These are phyloP conservation scores for Thyatira batis DNA, from an alignment of 2,888 invertebrate genomes.

Conservation along the genomic window DNA sequence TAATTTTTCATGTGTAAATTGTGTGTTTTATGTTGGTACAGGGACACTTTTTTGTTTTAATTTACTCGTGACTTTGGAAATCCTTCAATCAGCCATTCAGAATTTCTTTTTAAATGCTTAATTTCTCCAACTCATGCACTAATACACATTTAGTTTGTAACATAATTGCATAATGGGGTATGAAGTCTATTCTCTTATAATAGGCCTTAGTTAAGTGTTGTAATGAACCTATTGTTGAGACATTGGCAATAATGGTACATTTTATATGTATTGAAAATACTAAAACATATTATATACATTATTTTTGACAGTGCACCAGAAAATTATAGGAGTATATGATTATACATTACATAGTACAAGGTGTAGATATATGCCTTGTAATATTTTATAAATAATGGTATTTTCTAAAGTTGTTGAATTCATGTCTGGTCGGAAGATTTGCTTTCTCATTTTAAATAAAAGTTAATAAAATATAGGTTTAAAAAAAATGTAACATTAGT, in stretches of 20 bases:
- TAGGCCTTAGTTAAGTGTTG: conserved; percentile 57
- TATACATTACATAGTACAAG: conserved; percentile 51
- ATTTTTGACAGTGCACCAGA: conserved; percentile 52
- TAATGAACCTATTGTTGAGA: conserved; percentile 51
- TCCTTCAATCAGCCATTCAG: conserved; percentile 46
- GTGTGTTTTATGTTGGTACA: conserved; percentile 48
- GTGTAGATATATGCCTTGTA: conserved; percentile 43
- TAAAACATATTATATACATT: conserved; percentile 49
- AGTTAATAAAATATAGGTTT: conserved; percentile 53
- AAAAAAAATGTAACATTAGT: conserved; percentile 65
- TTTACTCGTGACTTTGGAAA: conserved; percentile 68
- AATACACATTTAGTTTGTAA: conserved; percentile 48
- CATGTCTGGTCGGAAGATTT: conserved; percentile 54
- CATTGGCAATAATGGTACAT: conserved; percentile 46
- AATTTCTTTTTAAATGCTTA: conserved; percentile 46
- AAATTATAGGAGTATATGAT: conserved; percentile 45
- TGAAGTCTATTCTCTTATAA: conserved; percentile 43
- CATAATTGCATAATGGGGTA: conserved; percentile 52
- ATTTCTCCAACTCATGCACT: conserved; percentile 43
- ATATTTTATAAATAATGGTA: conserved; percentile 64
- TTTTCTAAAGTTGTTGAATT: conserved; percentile 68
- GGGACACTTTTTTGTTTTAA: conserved; percentile 34
- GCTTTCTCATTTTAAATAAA: conserved; percentile 60
- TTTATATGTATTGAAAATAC: conserved; percentile 27
- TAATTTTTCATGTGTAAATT: conserved; percentile 45